phyloP scores from a whole-genome alignment of 2,888 invertebrate genomes.

The Polymixis lichenea region DNA sequence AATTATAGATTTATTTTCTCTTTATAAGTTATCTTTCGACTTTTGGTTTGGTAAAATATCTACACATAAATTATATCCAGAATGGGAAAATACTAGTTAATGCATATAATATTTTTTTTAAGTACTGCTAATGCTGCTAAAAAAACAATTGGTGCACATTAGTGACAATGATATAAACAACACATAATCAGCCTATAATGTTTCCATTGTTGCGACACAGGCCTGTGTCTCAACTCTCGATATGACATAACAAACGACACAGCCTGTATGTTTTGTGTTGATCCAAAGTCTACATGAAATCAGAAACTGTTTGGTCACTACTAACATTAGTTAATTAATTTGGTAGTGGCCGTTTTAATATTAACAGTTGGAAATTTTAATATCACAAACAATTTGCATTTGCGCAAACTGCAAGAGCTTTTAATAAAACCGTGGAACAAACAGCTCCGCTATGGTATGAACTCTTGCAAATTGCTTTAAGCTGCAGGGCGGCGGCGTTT shows the following conservation, averaged over 20 bases:
- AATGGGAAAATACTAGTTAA: background rate
- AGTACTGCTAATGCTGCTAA: background rate
- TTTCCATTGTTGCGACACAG: no score
- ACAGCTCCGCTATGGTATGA: constrained; percentile 82
- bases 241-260: background rate
- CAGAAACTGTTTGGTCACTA: constrained; percentile 45
- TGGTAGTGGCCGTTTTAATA: constrained; percentile 54
- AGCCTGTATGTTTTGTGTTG: background rate
- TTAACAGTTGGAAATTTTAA: constrained; percentile 74
- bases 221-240: no score
- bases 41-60: background rate
- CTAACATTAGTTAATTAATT: constrained; percentile 58
- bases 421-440: constrained; percentile 86
- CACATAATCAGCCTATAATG: background rate
- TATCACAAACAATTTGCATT: constrained; percentile 83
- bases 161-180: background rate
- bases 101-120: background rate
- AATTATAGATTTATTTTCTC: background rate
- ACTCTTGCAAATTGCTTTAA: constrained; percentile 89
- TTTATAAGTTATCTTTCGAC: background rate
- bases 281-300: constrained; percentile 29
- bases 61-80: background rate
- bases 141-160: background rate
- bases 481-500: constrained; percentile 85
- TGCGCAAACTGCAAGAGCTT: constrained; percentile 78